phyloP scores from a whole-genome alignment of 2,113 vertebrate genomes.

The Bubalus kerabau region DNA sequence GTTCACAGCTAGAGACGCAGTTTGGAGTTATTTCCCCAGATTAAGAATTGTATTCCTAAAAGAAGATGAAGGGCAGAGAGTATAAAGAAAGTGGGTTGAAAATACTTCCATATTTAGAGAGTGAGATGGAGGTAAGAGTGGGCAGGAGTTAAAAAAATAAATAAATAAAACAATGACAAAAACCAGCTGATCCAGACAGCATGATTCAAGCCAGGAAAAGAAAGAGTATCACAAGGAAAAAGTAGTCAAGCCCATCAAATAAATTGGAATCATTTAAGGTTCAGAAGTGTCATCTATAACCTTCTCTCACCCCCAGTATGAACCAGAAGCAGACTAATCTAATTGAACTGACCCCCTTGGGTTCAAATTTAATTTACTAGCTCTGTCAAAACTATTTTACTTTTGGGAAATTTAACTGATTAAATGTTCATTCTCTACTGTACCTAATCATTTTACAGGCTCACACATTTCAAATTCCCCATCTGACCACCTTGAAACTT shows the following conservation, averaged over 20 bases:
- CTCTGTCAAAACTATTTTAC: slow-evolving; percentile 37
- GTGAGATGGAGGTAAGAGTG: background rate
- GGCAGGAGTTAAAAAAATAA: background rate
- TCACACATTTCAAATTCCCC: background rate
- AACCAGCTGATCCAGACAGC: background rate
- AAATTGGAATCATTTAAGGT: background rate
- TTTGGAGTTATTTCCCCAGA: background rate
- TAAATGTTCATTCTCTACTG: background rate
- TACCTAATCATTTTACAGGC: background rate
- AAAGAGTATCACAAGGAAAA: background rate
- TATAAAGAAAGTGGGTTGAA: background rate
- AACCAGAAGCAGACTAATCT: slow-evolving; percentile 3
- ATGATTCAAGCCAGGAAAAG: background rate
- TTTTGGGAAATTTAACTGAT: slow-evolving; percentile 17
- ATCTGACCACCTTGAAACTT: background rate
- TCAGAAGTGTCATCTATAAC: background rate
- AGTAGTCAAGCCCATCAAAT: background rate
- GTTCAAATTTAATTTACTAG: slow-evolving; percentile 39
- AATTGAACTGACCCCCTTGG: slow-evolving; percentile 49
- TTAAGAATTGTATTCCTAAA: background rate
- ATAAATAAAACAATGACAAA: background rate
- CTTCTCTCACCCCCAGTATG: background rate
- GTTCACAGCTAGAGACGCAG: background rate
- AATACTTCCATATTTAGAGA: background rate
- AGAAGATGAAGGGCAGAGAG: background rate